Percentiles rank a stretch among this genome's conserved stretches.
These are phyloP conservation scores for Cossypha dichroa DNA, from an alignment of 2,797 vertebrate species.

Conservation along the genomic window DNA sequence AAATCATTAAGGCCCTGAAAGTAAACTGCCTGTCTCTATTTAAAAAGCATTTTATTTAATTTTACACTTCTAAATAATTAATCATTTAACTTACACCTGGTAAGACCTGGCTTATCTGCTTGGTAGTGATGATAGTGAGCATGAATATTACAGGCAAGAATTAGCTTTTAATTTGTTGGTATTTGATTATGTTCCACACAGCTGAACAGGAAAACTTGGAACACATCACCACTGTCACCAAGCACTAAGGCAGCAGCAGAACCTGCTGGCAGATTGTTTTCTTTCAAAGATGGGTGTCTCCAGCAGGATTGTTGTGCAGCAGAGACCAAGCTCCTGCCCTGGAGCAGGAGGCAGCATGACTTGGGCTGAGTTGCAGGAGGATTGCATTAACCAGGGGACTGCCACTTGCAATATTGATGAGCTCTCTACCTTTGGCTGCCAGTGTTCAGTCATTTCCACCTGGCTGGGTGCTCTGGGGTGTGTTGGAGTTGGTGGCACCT, in stretches of 20 bases:
- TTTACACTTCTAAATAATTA: background rate
- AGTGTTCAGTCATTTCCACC: background rate
- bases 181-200: background rate
- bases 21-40: background rate
- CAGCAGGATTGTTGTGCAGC: background rate
- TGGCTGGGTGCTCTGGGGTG: background rate
- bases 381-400: background rate
- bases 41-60: background rate
- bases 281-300: background rate
- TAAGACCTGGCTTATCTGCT: background rate
- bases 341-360: background rate
- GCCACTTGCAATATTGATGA: background rate
- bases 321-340: background rate
- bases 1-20: background rate
- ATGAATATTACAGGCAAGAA: background rate
- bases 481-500: background rate
- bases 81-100: background rate
- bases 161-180: background rate
- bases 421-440: background rate
- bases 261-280: background rate
- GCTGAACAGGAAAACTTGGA: background rate
- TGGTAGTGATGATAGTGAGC: background rate
- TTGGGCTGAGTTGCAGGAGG: background rate
- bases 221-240: background rate
- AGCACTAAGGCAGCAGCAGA: background rate